phyloP scores from a whole-genome alignment of 2,888 invertebrate genomes.

The Trissolcus brochymenae region DNA sequence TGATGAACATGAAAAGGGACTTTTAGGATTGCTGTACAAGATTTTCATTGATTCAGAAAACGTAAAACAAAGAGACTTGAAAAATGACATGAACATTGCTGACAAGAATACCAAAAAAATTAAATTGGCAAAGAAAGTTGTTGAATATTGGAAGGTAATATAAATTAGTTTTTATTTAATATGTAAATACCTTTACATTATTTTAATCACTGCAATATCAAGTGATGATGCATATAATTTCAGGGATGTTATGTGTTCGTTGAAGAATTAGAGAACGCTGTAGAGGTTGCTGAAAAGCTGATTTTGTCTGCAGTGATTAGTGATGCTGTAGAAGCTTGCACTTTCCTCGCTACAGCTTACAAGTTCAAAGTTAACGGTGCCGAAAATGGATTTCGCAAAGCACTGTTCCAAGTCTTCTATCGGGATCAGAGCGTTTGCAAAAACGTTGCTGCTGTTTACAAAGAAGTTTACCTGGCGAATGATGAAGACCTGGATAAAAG shows the following conservation, averaged over 20 bases:
- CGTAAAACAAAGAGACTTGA: conserved; percentile 48
- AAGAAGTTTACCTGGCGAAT: conserved; percentile 66
- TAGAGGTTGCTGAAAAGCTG: conserved; percentile 84
- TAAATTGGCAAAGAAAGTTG: conserved; percentile 80
- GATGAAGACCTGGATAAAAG: conserved; percentile 62
- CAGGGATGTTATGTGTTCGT: conserved; percentile 79
- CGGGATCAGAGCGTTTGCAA: conserved; percentile 71
- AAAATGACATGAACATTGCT: conserved; percentile 58
- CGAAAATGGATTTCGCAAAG: conserved; percentile 78
- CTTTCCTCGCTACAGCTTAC: conserved; percentile 89
- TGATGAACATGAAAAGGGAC: conserved; percentile 32
- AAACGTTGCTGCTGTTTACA: conserved; percentile 70
- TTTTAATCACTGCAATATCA: not conserved
- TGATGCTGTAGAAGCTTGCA: conserved; percentile 92
- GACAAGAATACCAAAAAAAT: conserved; percentile 74
- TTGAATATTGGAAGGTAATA: conserved; percentile 84
- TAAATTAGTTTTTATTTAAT: not conserved
- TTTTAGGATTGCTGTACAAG: conserved; percentile 58
- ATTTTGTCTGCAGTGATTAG: conserved; percentile 84
- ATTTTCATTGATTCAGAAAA: conserved; percentile 71
- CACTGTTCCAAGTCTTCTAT: conserved; percentile 69
- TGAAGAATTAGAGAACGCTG: conserved; percentile 77
- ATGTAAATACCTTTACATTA: not conserved
- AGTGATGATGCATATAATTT: conserved; percentile 25
- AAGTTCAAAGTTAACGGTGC: conserved; percentile 87